Evolutionary conservation across 2,113 vertebrate genomes (phyloP), one percentile per base, ranked within the genome.

Genomic region (Laticauda colubrina): DNA sequence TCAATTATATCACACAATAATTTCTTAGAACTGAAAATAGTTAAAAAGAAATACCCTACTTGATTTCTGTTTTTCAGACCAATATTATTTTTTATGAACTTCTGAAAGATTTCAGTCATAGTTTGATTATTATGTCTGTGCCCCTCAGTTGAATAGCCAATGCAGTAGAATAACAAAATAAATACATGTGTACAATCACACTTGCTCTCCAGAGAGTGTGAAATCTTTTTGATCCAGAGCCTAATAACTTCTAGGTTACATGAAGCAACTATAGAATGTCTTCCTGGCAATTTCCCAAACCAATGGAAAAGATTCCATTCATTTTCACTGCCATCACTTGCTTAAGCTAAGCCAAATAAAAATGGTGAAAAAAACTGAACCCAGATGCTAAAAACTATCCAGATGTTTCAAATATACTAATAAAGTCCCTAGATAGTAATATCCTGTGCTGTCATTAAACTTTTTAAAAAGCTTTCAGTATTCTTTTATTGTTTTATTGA

Each of bases 371-470:
- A 64, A 90, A 91, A 69, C 94, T 29, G 29, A 89, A 87, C 85
- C 55, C 95, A 96, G 94, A 94, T 96, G 95, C 94, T 90, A 95
- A 75, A 69, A 93, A 21, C 75, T 85, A 88, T 39, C 95, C 96
- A 97, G 97, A 97, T 97, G 96, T 97, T 96, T 95, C 89, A 24
- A 20, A 89, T 94, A 91, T n/a, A 23, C 90, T 92, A 90, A 48
- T 6, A 23, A 56, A 90, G 61, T 90, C 88, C 85, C 88, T 93
- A 93, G 90, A 39, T 29, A 95, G 89, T 90, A 95, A 93, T 95
- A 90, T 61, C 56, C 24, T 29, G 1, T 87, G 69, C 88, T 97
- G 61, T 90, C 91, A 48, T 93, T 93, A 94, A 94, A 23, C 24
- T 24, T 92, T 95, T 3, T 90, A 61, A 34, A 87, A 69, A 90